Conservation (phyloP, 2,113 vertebrate genomes). For the Epinephelus moara region DNA sequence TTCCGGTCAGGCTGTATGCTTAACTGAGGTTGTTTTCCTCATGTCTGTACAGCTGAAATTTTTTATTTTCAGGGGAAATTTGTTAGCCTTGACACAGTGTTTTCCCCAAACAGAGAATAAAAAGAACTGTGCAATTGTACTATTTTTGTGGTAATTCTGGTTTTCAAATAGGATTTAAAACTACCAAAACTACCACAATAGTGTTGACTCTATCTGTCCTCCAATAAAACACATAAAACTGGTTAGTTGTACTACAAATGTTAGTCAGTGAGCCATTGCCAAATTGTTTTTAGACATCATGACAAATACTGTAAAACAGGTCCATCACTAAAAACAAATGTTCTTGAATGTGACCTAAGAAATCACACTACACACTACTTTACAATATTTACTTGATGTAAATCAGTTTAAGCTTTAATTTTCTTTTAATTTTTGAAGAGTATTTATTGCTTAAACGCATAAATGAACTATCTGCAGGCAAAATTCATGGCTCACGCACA, state of each 20-base stretch:
- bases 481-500: slow-evolving; percentile 1
- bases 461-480: neutral
- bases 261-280: neutral
- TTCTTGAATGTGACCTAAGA: neutral
- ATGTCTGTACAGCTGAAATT: neutral
- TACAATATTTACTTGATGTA: neutral
- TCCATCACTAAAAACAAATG: too few species aligned
- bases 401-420: neutral
- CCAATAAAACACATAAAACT: neutral
- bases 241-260: neutral
- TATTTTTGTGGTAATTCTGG: neutral
- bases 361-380: neutral
- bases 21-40: neutral
- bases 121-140: neutral
- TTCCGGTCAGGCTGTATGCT: slow-evolving; percentile 5
- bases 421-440: neutral
- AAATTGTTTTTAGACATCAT: neutral
- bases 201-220: neutral
- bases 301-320: neutral
- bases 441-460: neutral
- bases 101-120: neutral
- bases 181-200: neutral
- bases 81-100: neutral
- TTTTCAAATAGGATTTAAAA: neutral
- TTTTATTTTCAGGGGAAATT: neutral